Evolutionary conservation across 2,797 vertebrate genomes (phyloP).

Genomic region (Tragelaphus eurycerus): DNA sequence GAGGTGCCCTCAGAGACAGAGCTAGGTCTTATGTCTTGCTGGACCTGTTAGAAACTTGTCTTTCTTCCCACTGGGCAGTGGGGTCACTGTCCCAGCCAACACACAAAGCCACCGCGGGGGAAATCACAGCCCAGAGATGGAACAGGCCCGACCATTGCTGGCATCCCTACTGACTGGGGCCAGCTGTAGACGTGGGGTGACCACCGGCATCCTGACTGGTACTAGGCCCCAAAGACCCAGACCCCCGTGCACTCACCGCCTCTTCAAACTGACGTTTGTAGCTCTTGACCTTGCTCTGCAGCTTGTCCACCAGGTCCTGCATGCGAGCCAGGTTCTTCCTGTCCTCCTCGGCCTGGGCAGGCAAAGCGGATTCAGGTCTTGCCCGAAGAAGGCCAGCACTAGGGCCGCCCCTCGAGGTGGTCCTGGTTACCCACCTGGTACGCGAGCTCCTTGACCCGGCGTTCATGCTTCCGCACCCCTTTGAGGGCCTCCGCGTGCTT

Average conservation of each 20-base stretch:
- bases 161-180: not conserved
- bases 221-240: fast-evolving
- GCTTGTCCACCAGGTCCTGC: constrained; percentile 95
- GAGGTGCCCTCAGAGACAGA: not conserved
- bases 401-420: fast-evolving
- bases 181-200: not conserved
- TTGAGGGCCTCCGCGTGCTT: constrained; percentile 89
- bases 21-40: not conserved
- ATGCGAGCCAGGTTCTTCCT: constrained; percentile 92
- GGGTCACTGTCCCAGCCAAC: not conserved
- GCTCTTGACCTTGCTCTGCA: constrained; percentile 95
- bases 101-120: not conserved
- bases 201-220: not conserved
- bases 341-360: constrained; percentile 91
- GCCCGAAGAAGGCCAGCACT: not conserved
- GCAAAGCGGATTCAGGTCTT: not conserved
- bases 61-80: not conserved
- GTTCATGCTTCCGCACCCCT: constrained; percentile 92
- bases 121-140: not conserved
- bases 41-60: not conserved
- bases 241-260: constrained; percentile 85
- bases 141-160: not conserved
- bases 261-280: constrained; percentile 95
- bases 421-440: constrained; percentile 87
- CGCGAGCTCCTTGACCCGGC: constrained; percentile 91